Base-by-base conservation (phyloP, 2,797 vertebrate genomes). In the Sebastolobus altivelis region DNA sequence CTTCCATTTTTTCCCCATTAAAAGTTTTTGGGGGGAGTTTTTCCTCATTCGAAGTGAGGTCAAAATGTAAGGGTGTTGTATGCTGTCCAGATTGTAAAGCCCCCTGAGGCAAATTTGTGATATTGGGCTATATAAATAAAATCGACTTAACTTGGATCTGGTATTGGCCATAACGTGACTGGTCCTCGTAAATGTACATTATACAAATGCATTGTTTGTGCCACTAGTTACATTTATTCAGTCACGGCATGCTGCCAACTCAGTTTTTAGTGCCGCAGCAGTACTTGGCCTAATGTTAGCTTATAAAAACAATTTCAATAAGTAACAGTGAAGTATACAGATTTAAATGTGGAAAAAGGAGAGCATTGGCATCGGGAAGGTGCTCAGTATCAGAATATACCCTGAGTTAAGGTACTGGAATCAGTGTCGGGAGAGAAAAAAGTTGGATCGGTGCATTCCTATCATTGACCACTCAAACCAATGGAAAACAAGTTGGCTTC, bases 161-260 rank as follows among this genome's bases (percentile, higher is more conserved):
- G 55, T 52, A n/a, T 18, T 37, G 43, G 79, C 59, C 56, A 49
- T 59, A 73, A 80, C 2, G 25, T 70, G 55, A 73, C 77, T 49
- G 68, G 29, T 61, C 27, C 61, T 62, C 72, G 79, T 75, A 83
- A 85, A 83, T 22, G 67, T 25, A 49, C 54, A 55, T 80, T 60
- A 9, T 65, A 61, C 66, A 73, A 83, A 76, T 67, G 9, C 66
- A 69, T 43, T 46, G 40, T 70, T 75, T 79, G 56, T 75, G 59
- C 79, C 49, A 16, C 5, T 55, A 72, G 49, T 61, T 35, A 61
- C 68, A 62, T 72, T 70, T 65, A 76, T 61, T 65, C 61, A 67
- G 60, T 67, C 62, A 54, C 11, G 13, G 18, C 22, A 27, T 2
- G 12, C 40, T 27, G 61, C 78, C 85, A 79, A 43, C 33, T 35